Base-by-base conservation (phyloP, 2,113 vertebrate species). In the Callaeas wilsoni region DNA sequence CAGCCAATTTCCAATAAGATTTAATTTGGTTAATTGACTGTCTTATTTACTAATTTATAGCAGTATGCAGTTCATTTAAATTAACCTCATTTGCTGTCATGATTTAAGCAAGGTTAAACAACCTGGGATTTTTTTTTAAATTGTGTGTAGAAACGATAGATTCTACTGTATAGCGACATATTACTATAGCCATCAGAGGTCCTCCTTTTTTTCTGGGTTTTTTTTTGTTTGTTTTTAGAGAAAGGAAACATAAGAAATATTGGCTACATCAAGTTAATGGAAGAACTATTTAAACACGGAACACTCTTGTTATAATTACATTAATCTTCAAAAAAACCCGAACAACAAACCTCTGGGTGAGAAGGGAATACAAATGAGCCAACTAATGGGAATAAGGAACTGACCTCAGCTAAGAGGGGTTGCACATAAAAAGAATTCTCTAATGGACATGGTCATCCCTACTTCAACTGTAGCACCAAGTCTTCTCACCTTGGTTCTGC, bases 41-140 rank as follows among this genome's bases (percentile, higher is more conserved):
- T 94, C 95, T 96, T 97, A 96, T 96, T 97, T 97, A 96, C 89
- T 97, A 97, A 97, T 97, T 96, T 95, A 97, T 97, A 87, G 89
- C 81, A 93, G 55, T 96, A 78, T 95, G 85, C 47, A 93, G 95
- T 92, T 94, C 83, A 95, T 96, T 96, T 89, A 93, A 97, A 97
- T 96, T 97, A 97, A 96, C 92, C 87, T 94, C 94, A 94, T 84
- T 95, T 97, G 59, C 55, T 92, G 57, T 71, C 83, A 86, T 93
- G 89, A 97, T 95, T 97, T 95, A 84, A 96, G 47, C 91, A 97
- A 96, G 93, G 89, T 96, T 97, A 96, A 97, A 87, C 12, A 90
- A 86, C 62, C 9, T 53, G 47, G 69, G 32, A 41, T 30, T 8
- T 42, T 59, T 50, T 55, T 44, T 23, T 27, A 2, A 46, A 35